Evolutionary conservation across 1,140 invertebrate genomes (phyloP), one percentile per base, ranked within the genome.

Genomic region (Macrotrachela quadricornifera): DNA sequence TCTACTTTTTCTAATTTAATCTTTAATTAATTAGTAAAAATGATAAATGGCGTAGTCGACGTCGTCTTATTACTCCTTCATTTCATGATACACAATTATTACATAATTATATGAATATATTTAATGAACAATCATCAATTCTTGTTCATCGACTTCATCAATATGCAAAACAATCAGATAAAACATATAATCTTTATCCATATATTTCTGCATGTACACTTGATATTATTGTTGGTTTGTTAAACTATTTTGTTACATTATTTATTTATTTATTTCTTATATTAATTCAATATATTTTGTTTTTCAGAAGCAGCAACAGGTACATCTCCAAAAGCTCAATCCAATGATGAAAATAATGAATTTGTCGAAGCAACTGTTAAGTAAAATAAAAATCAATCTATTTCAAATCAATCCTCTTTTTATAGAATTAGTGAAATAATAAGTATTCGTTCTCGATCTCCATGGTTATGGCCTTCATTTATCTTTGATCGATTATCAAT

Each of bases 41-140:
- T 40, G 65, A 69, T 11, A 83, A 83, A 68, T 92, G 85, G 84
- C 77, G 77, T 45, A 60, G 65, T 0, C 71, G 83, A n/a, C 72
- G 85, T 50, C 85, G 87, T 70, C 76, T 91, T 61, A 79, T 91
- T 10, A 90, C 85, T 1, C 85, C 85, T 21, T 79, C 84, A 0
- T 90, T 91, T 65, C 85, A 88, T 68, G 85, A 45, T 78, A 71
- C 86, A 61, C 77, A 79, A 52, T 85, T 91, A 46, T 70, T 91
- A 40, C 79, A 90, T 57, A 77, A 82, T 57, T 90, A 88, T 61
- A 61, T 85, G 13, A 76, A 78, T 16, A 76, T 86, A 1, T 85
- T 91, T 65, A 79, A 80, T 58, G 78, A 81, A 56, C 81, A 87
- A 59, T 73, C 78, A 37, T 65, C 74, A 10, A 71, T 77, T 15